These are phyloP conservation scores for Clarias magur DNA, from an alignment of 2,113 vertebrate species.

Conservation along the genomic window DNA sequence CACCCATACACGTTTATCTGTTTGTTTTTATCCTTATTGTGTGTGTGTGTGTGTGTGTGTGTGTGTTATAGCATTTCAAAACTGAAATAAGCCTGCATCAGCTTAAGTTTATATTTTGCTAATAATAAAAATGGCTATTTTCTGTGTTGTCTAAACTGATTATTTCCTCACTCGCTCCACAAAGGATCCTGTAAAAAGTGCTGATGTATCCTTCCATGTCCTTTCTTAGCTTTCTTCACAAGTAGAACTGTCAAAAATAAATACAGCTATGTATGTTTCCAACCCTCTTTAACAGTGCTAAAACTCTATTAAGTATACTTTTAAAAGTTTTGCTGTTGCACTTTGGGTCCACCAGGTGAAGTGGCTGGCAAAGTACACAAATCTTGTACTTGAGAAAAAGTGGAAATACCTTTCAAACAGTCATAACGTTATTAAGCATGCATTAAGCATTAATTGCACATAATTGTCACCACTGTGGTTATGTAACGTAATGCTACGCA, in stretches of 20 bases:
- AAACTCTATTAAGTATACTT: background rate
- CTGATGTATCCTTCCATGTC: background rate
- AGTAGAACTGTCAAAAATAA: background rate
- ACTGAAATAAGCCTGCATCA: conserved; percentile 11
- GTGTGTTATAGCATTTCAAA: background rate
- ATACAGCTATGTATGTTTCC: background rate
- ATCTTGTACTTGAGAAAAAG: too few relatives aligned
- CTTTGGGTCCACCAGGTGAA: background rate
- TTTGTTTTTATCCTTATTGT: conserved; percentile 5
- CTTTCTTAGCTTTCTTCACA: background rate
- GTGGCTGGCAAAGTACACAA: too few relatives aligned
- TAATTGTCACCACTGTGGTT: too few relatives aligned
- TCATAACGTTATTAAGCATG: too few relatives aligned
- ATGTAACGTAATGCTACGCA: too few relatives aligned
- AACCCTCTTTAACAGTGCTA: background rate
- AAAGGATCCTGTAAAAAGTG: conserved; percentile 2
- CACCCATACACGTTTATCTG: background rate
- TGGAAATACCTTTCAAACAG: too few relatives aligned
- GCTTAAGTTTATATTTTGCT: conserved; percentile 17
- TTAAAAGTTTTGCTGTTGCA: background rate
- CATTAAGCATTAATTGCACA: too few relatives aligned
- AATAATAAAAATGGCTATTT: background rate
- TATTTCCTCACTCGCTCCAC: background rate
- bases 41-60: too few relatives aligned
- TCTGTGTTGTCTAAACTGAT: background rate